Evolutionary conservation across 2,113 vertebrate species (phyloP).

Genomic region (Zeus faber): DNA sequence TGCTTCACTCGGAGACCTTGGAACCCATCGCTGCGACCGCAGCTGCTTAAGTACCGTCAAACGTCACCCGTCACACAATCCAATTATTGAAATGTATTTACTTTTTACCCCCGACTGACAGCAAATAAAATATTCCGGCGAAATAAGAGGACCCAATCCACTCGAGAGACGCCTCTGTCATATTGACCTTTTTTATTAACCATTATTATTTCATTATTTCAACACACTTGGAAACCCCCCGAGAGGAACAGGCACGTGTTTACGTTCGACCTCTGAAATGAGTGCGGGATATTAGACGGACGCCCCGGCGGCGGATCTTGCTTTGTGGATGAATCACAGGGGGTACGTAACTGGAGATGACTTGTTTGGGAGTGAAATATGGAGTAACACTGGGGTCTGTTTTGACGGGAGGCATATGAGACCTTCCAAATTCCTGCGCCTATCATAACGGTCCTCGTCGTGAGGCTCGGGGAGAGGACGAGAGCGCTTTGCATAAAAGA

Average conservation of each 20-base stretch:
- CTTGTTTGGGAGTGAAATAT: conserved; percentile 43
- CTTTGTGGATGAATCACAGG: conserved; percentile 29
- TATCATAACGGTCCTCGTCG: conserved; percentile 27
- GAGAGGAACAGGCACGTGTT: background rate
- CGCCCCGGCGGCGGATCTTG: conserved; percentile 8
- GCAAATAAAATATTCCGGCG: conserved; percentile 11
- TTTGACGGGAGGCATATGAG: conserved; percentile 21
- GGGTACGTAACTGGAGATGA: conserved; percentile 37
- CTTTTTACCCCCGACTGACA: background rate
- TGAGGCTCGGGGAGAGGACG: conserved; percentile 27
- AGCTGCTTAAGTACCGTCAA: conserved; percentile 42
- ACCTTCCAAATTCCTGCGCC: conserved; percentile 1
- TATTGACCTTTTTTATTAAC: background rate
- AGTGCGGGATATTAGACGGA: conserved; percentile 23
- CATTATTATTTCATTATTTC: conserved; percentile 22
- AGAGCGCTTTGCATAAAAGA: conserved; percentile 16
- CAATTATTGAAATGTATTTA: too few relatives aligned
- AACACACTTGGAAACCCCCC: background rate
- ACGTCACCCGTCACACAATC: conserved; percentile 23
- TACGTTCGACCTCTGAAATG: too few relatives aligned
- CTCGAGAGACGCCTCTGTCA: conserved; percentile 13
- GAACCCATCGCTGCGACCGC: conserved; percentile 35
- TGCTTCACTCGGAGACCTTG: conserved; percentile 54
- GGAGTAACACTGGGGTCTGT: conserved; percentile 31
- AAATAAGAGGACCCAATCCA: conserved; percentile 1